A percentile compares a stretch with the other conserved stretches of the same genome.
These are phyloP conservation scores for Callionymus lyra DNA, from an alignment of 2,113 vertebrate genomes.

Conservation along the genomic window DNA sequence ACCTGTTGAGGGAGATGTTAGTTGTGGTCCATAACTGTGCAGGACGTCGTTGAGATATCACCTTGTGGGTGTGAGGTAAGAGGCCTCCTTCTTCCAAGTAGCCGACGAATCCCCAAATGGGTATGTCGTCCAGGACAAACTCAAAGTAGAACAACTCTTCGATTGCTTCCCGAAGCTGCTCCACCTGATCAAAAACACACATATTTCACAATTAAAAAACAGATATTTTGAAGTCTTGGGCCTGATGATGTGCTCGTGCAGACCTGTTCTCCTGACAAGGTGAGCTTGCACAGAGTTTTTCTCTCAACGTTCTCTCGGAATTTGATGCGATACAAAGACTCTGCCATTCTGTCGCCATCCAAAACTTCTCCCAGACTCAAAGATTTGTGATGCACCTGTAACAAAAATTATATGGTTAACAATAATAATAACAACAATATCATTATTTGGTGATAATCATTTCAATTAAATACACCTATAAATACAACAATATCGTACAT, in stretches of 20 bases:
- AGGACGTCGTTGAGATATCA: slow-evolving; percentile 11
- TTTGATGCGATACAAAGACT: slow-evolving; percentile 76
- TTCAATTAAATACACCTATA: too few relatives aligned
- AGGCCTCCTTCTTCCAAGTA: slow-evolving; percentile 90
- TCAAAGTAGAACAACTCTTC: slow-evolving; percentile 92
- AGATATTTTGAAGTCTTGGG: background rate
- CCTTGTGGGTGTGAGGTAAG: slow-evolving; percentile 83
- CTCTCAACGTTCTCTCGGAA: slow-evolving; percentile 75
- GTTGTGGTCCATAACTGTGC: too few relatives aligned
- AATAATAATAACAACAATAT: too few relatives aligned
- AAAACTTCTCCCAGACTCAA: slow-evolving; percentile 84
- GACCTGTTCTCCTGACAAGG: slow-evolving; percentile 69
- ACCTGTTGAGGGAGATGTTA: slow-evolving; percentile 54
- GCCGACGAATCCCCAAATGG: slow-evolving; percentile 85
- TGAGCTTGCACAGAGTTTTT: slow-evolving; percentile 71
- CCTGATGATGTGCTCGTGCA: background rate
- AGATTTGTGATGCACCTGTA: slow-evolving; percentile 78
- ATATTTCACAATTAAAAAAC: background rate
- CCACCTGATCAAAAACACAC: slow-evolving; percentile 65
- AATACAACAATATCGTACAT: too few relatives aligned
- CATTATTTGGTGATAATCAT: too few relatives aligned
- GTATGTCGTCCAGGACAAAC: slow-evolving; percentile 85
- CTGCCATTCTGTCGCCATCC: slow-evolving; percentile 87
- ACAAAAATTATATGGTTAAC: too few relatives aligned
- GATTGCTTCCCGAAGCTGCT: slow-evolving; percentile 78